A percentile compares a stretch with the other conserved stretches of the same genome.
These are phyloP conservation scores for Diplazon laetatorius DNA, from an alignment of 2,888 invertebrate species.

Conservation along the genomic window DNA sequence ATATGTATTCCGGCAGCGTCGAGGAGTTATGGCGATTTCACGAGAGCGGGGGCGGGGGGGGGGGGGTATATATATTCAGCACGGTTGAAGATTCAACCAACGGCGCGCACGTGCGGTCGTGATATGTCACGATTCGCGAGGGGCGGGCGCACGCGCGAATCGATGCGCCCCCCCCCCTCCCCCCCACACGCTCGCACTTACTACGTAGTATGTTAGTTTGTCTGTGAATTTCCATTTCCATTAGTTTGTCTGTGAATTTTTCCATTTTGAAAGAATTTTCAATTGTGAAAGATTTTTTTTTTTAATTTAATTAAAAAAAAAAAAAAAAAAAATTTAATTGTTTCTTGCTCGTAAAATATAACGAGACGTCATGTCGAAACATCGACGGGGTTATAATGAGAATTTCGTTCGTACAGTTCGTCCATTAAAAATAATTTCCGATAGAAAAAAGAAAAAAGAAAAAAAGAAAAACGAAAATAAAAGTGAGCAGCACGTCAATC, in stretches of 20 bases:
- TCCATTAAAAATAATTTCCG: constrained; percentile 11
- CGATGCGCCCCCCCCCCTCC: no score
- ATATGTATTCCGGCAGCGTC: constrained; percentile 34
- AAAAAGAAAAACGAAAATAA: no score
- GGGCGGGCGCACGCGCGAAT: no score
- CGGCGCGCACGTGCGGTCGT: constrained; percentile 51
- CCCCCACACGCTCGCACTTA: not conserved
- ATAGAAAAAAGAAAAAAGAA: not conserved
- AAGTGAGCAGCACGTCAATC: constrained; percentile 5
- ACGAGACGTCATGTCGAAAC: not conserved
- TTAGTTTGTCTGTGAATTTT: no score
- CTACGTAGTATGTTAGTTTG: no score
- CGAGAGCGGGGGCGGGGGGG: constrained; percentile 8
- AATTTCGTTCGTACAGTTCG: not conserved
- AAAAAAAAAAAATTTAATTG: no score
- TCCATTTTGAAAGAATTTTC: no score
- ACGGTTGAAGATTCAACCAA: constrained; percentile 37
- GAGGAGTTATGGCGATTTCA: constrained; percentile 30
- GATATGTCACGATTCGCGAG: constrained; percentile 57
- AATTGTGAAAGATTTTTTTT: no score
- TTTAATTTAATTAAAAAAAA: no score
- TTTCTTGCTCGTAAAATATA: not conserved
- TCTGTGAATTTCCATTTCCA: no score
- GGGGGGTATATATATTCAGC: constrained; percentile 53
- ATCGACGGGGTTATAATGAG: constrained; percentile 17